Conservation (phyloP, 2,888 invertebrate species). For the Rhynchonema sp. region DNA sequence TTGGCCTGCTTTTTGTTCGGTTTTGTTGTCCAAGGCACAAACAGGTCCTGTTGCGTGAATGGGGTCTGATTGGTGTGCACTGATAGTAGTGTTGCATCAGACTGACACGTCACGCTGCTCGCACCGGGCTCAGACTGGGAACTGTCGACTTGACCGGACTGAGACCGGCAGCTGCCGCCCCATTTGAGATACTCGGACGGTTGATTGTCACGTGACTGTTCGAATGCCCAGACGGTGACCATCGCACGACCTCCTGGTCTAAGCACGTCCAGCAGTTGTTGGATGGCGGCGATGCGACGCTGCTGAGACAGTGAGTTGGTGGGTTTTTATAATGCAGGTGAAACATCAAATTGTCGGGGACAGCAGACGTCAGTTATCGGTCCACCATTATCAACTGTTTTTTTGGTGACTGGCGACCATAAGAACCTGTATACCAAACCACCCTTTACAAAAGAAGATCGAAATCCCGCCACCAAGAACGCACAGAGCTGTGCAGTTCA, state of each 20-base stretch:
- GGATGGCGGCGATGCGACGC: conserved; percentile 52
- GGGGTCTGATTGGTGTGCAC: conserved; percentile 75
- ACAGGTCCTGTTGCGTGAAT: conserved; percentile 67
- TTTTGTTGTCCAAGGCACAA: conserved; percentile 98
- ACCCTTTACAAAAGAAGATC: no score
- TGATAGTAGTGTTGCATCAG: conserved; percentile 37
- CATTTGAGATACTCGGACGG: conserved; percentile 49
- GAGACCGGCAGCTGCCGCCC: conserved; percentile 7
- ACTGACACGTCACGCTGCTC: no score
- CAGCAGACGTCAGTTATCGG: no score
- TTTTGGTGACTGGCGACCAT: no score
- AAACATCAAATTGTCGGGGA: no score
- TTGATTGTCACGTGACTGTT: conserved; percentile 48
- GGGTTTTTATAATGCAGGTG: no score
- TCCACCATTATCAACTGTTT: no score
- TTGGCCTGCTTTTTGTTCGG: no score
- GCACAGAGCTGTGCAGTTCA: no score
- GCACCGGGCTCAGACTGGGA: no score
- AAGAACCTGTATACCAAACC: no score
- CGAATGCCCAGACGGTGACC: conserved; percentile 89
- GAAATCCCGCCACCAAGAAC: no score
- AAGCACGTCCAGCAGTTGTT: conserved; percentile 55
- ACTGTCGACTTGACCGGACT: conserved; percentile 12
- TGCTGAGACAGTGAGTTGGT: conserved; percentile 39
- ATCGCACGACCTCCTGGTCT: conserved; percentile 52